These are phyloP conservation scores for Peromyscus californicus DNA, from an alignment of 2,113 vertebrate genomes.

Conservation along the genomic window DNA sequence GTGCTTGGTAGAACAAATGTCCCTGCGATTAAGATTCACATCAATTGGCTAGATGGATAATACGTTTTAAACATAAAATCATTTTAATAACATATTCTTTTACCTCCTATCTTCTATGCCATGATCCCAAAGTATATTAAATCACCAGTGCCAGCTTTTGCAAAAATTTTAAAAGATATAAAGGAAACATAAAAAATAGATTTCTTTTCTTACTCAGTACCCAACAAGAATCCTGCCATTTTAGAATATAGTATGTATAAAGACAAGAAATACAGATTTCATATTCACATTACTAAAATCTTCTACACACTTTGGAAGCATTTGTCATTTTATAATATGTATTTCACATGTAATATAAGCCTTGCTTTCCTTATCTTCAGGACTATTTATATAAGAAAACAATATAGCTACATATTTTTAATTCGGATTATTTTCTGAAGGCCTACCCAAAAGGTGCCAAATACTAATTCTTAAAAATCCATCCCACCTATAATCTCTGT, in stretches of 20 bases:
- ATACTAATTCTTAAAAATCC: constrained; percentile 58
- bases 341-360: constrained; percentile 5
- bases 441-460: not conserved
- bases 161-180: not conserved
- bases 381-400: constrained; percentile 39
- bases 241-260: not conserved
- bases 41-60: not conserved
- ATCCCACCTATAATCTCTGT: constrained; percentile 45
- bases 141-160: not conserved
- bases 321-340: constrained; percentile 38
- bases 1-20: not conserved
- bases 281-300: constrained; percentile 20
- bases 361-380: constrained; percentile 44
- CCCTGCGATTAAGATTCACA: not conserved
- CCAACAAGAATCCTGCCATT: not conserved
- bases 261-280: constrained; percentile 40
- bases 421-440: constrained; percentile 63
- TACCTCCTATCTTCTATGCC: not conserved
- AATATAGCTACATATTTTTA: constrained; percentile 5
- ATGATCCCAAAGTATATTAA: constrained; percentile 39
- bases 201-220: not conserved
- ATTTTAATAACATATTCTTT: constrained; percentile 22
- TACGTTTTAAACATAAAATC: constrained; percentile 43
- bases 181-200: constrained; percentile 40
- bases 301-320: constrained; percentile 15